Conservation (phyloP, 2,113 vertebrate species). For the Raphicerus campestris region DNA sequence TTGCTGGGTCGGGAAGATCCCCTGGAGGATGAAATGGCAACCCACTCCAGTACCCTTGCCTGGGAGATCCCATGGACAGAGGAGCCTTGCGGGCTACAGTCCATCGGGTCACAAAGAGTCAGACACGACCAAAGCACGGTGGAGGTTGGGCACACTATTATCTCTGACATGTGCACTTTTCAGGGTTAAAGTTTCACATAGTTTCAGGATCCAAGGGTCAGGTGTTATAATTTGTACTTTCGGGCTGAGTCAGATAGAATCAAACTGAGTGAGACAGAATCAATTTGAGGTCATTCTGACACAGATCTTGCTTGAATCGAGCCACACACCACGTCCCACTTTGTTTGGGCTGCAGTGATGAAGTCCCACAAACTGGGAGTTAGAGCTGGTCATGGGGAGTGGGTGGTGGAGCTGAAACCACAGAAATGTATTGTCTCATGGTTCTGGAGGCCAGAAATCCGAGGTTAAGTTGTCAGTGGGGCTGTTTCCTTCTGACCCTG, state of each 20-base stretch:
- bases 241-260: not conserved
- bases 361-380: not conserved
- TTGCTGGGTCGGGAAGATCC: not conserved
- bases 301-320: not conserved
- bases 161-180: rapidly evolving
- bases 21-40: not conserved
- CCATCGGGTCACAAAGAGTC: not conserved
- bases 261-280: not conserved
- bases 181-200: not conserved
- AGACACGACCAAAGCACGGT: not conserved
- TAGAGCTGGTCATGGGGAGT: not conserved
- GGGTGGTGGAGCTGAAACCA: not conserved
- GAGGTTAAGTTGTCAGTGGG: rapidly evolving
- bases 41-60: not conserved
- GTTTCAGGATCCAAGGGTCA: not conserved
- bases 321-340: not conserved
- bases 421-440: not conserved
- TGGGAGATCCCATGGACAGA: not conserved
- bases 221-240: not conserved
- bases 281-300: not conserved
- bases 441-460: not conserved
- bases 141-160: rapidly evolving
- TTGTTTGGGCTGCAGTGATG: not conserved
- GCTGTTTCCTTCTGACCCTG: not conserved
- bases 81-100: not conserved